Conservation (phyloP, 1,140 invertebrate species). For the Euura saliciscinereae region DNA sequence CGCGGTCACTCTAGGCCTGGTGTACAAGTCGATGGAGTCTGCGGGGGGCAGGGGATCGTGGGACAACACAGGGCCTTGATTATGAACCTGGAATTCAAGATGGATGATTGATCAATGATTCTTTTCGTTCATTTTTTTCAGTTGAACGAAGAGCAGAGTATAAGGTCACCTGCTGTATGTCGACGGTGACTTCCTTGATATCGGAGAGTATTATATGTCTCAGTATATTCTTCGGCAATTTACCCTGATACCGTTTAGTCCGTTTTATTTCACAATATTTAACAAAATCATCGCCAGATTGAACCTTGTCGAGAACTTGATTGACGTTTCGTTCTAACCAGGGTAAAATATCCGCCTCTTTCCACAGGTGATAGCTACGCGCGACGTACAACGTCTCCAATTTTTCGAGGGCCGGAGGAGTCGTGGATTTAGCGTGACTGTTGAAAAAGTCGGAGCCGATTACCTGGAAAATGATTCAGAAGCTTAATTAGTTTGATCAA, state of each 20-base stretch:
- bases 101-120: conserved; percentile 33
- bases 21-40: conserved; percentile 78
- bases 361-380: conserved; percentile 80
- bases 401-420: conserved; percentile 70
- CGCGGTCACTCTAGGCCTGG: conserved; percentile 26
- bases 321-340: conserved; percentile 81
- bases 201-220: conserved; percentile 84
- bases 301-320: conserved; percentile 68
- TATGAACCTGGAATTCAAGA: conserved; percentile 54
- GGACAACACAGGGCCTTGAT: conserved; percentile 70
- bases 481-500: neutral
- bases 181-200: conserved; percentile 72
- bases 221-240: conserved; percentile 74
- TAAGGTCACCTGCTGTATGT: conserved; percentile 58
- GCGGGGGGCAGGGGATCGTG: conserved; percentile 83
- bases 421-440: conserved; percentile 38
- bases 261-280: conserved; percentile 70
- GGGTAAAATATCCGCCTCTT: conserved; percentile 73
- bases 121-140: conserved; percentile 30
- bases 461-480: conserved; percentile 34
- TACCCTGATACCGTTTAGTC: conserved; percentile 66
- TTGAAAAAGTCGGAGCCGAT: conserved; percentile 45
- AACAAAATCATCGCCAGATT: conserved; percentile 64
- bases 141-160: conserved; percentile 10
- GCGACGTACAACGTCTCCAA: conserved; percentile 77